These are phyloP conservation scores for Varanus salvator DNA, from an alignment of 2,113 vertebrate species.

Conservation along the genomic window DNA sequence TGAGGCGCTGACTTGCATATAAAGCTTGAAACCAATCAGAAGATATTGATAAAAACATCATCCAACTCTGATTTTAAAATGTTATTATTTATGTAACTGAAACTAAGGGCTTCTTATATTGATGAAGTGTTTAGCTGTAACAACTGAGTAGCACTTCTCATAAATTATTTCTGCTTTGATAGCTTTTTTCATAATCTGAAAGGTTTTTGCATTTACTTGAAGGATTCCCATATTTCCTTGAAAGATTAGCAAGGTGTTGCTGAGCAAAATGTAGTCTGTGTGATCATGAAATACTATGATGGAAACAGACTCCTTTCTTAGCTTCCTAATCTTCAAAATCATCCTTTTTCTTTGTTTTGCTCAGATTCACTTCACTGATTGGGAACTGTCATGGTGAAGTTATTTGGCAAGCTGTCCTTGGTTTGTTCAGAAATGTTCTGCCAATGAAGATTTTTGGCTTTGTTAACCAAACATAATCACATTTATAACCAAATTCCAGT, in stretches of 20 bases:
- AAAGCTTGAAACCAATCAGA: background rate
- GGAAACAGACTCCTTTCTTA: conserved; percentile 45
- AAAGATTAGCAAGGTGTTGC: background rate
- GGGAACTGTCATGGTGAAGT: conserved; percentile 23
- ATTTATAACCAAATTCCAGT: conserved; percentile 36
- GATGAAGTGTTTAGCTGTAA: conserved; percentile 18
- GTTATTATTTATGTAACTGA: background rate
- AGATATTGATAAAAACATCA: conserved; percentile 26
- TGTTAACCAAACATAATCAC: background rate
- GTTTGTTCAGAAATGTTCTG: background rate
- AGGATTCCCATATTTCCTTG: background rate
- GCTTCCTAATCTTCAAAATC: conserved; percentile 39
- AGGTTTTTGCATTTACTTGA: background rate
- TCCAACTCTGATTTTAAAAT: conserved; percentile 23
- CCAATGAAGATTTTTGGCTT: background rate
- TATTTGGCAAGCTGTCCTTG: conserved; percentile 16
- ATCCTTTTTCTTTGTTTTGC: conserved; percentile 37
- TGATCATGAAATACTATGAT: conserved; percentile 1
- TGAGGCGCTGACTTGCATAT: background rate
- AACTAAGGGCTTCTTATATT: conserved; percentile 8
- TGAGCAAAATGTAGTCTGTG: conserved; percentile 41
- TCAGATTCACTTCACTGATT: background rate
- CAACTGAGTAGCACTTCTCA: background rate
- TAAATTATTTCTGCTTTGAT: background rate
- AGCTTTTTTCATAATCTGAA: background rate